phyloP scores from a whole-genome alignment of 2,797 vertebrate species.

The Novumbra hubbsi region DNA sequence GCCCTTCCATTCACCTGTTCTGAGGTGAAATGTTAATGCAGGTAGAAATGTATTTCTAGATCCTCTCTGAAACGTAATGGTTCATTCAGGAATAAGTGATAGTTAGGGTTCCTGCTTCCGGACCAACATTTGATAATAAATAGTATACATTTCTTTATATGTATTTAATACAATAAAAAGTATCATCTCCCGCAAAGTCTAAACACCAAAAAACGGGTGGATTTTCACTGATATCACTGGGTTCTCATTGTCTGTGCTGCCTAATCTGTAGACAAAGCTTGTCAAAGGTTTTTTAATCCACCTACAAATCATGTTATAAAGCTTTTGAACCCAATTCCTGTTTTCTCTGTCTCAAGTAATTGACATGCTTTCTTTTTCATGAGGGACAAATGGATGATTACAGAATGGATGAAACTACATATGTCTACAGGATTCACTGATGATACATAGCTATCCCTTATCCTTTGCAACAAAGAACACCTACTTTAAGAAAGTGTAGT shows the following conservation, averaged over 20 bases:
- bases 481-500: background rate
- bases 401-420: background rate
- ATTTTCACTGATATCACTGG: constrained; percentile 33
- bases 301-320: constrained; percentile 59
- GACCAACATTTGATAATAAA: background rate
- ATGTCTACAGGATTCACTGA: background rate
- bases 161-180: background rate
- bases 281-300: constrained; percentile 69
- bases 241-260: constrained; percentile 21
- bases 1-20: background rate
- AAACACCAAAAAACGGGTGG: constrained; percentile 8
- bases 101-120: background rate
- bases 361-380: constrained; percentile 15
- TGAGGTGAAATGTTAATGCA: background rate
- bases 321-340: background rate
- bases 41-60: background rate
- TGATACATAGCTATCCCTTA: background rate
- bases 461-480: background rate
- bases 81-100: background rate
- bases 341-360: constrained; percentile 8
- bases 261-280: constrained; percentile 65
- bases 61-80: background rate
- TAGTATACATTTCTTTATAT: no score
- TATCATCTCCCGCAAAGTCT: background rate
- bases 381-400: constrained; percentile 32